Evolutionary conservation across 2,113 vertebrate genomes (phyloP).

Genomic region (Dendrocopos noguchii): DNA sequence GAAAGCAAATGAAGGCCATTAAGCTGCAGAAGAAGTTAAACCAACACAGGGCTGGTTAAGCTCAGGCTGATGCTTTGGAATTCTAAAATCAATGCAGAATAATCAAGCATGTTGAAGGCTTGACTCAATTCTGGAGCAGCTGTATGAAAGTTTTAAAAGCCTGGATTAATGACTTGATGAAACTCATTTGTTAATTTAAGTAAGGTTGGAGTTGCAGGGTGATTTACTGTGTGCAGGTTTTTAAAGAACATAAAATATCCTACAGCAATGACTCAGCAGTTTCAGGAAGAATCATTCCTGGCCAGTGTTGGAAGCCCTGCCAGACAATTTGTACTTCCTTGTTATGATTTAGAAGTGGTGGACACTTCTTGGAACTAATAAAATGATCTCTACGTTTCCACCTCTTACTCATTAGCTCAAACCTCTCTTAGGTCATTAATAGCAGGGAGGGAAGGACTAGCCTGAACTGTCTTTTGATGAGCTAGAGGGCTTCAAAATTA

Average conservation of each 20-base stretch:
- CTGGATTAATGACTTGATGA: slow-evolving; percentile 46
- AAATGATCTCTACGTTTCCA: not conserved
- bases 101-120: slow-evolving; percentile 38
- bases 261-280: slow-evolving; percentile 35
- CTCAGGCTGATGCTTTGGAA: slow-evolving; percentile 11
- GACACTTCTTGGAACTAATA: slow-evolving; percentile 14
- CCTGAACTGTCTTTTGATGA: slow-evolving; percentile 20
- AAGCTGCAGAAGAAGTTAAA: slow-evolving; percentile 32
- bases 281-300: not conserved
- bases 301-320: not conserved
- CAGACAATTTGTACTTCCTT: slow-evolving; percentile 6
- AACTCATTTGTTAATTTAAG: slow-evolving; percentile 38
- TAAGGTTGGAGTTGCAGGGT: not conserved
- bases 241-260: not conserved
- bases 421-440: not conserved
- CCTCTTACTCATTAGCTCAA: not conserved
- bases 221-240: not conserved
- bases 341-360: slow-evolving; percentile 5
- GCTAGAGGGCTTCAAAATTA: slow-evolving; percentile 32
- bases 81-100: slow-evolving; percentile 60
- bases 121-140: slow-evolving; percentile 10
- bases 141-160: slow-evolving; percentile 39
- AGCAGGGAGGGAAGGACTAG: not conserved
- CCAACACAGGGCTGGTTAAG: slow-evolving; percentile 13
- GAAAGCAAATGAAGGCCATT: slow-evolving; percentile 19